Evolutionary conservation across 37 sponge, comb jelly and placozoan genomes (phyloP).

Genomic region (Bolinopsis microptera): DNA sequence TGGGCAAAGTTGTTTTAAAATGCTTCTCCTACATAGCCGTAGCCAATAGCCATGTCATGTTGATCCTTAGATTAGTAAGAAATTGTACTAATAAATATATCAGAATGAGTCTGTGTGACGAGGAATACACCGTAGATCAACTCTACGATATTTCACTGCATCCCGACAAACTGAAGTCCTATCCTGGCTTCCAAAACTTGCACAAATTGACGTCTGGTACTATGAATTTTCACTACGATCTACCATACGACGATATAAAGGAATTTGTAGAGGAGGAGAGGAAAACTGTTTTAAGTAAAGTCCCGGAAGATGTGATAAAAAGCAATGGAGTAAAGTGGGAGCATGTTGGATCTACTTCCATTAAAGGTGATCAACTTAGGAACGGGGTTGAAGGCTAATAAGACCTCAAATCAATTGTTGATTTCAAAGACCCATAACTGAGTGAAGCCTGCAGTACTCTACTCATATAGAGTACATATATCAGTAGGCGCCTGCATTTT

Average conservation of each 20-base stretch:
- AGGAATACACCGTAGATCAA: neutral
- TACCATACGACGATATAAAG: slow-evolving; percentile 42
- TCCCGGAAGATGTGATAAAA: neutral
- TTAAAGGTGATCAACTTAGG: slow-evolving; percentile 20
- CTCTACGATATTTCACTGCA: neutral
- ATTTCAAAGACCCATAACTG: too few relatives aligned
- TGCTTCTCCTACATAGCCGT: too few relatives aligned
- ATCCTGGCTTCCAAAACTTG: neutral
- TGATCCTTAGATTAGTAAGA: too few relatives aligned
- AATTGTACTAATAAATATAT: too few relatives aligned
- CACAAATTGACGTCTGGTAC: neutral
- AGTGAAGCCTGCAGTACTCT: too few relatives aligned
- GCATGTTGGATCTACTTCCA: slow-evolving; percentile 46
- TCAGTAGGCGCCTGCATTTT: too few relatives aligned
- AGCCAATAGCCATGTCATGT: too few relatives aligned
- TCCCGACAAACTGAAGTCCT: slow-evolving; percentile 3
- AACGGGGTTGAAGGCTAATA: too few relatives aligned
- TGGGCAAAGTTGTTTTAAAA: too few relatives aligned
- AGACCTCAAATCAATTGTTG: too few relatives aligned
- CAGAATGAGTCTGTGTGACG: neutral
- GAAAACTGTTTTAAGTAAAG: neutral
- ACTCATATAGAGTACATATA: too few relatives aligned
- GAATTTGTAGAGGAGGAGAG: slow-evolving; percentile 4
- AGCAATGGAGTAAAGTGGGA: neutral
- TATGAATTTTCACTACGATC: neutral